phyloP scores from a whole-genome alignment of 2,113 vertebrate genomes.

The Sebastes schlegelii region DNA sequence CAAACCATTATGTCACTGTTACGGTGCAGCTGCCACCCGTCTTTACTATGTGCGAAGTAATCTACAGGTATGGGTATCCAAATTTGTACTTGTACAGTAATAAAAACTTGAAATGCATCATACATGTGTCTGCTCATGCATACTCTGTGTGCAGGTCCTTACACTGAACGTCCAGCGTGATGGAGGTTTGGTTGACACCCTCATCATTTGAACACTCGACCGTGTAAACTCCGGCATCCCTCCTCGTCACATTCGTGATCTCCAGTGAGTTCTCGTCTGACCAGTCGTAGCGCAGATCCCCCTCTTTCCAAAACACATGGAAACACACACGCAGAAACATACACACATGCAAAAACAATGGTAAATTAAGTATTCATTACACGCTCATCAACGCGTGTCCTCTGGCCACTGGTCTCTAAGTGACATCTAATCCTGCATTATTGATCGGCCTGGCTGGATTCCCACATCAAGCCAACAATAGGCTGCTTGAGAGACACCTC shows the following conservation, averaged over 20 bases:
- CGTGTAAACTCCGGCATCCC: slow-evolving; percentile 78
- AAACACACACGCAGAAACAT: slow-evolving; percentile 14
- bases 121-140: not conserved
- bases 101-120: not conserved
- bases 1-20: no score
- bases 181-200: slow-evolving; percentile 65
- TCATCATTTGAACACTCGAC: slow-evolving; percentile 80
- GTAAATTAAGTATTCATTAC: slow-evolving; percentile 78
- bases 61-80: not conserved
- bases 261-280: slow-evolving; percentile 68
- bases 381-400: slow-evolving; percentile 76
- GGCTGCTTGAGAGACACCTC: slow-evolving; percentile 55
- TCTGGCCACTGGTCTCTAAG: slow-evolving; percentile 75
- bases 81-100: not conserved
- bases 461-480: slow-evolving; percentile 70
- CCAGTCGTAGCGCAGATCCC: slow-evolving; percentile 70
- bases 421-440: slow-evolving; percentile 82
- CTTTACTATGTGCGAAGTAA: not conserved
- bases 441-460: slow-evolving; percentile 75
- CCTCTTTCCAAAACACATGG: slow-evolving; percentile 62
- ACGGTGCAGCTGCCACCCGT: not conserved
- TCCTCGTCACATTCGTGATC: slow-evolving; percentile 83
- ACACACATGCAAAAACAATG: slow-evolving; percentile 46
- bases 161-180: slow-evolving; percentile 83
- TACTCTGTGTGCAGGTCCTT: slow-evolving; percentile 55